Evolutionary conservation across 2,113 vertebrate genomes (phyloP).

Genomic region (Vulpes lagopus): DNA sequence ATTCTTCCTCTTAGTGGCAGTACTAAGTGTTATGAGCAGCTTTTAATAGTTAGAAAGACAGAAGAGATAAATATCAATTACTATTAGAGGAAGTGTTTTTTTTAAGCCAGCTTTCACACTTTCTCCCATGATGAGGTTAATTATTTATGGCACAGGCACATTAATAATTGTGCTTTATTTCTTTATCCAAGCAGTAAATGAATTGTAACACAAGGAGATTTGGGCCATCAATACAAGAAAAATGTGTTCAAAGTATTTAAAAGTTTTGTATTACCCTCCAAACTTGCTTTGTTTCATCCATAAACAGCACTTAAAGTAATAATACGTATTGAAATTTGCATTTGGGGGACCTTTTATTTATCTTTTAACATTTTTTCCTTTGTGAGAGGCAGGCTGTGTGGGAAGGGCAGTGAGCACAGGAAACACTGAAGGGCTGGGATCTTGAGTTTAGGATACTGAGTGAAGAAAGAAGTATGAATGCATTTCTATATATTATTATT

Average conservation of each 20-base stretch:
- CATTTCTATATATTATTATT: neutral
- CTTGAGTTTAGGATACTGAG: neutral
- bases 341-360: neutral
- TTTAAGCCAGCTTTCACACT: neutral
- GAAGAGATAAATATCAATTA: slow-evolving; percentile 69
- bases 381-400: neutral
- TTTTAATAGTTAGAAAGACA: slow-evolving; percentile 70
- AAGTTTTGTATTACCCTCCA: neutral
- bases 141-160: slow-evolving; percentile 67
- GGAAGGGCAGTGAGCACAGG: accelerated
- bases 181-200: slow-evolving; percentile 58
- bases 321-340: neutral
- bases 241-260: slow-evolving; percentile 37
- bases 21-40: slow-evolving; percentile 70
- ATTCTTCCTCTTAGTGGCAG: slow-evolving; percentile 63
- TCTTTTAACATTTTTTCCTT: neutral
- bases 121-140: slow-evolving; percentile 58
- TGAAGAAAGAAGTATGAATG: neutral
- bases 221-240: neutral
- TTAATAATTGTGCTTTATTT: slow-evolving; percentile 70
- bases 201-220: slow-evolving; percentile 4
- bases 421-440: neutral
- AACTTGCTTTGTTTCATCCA: neutral
- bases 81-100: slow-evolving; percentile 22
- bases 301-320: neutral